phyloP scores from a whole-genome alignment of 2,888 invertebrate genomes.

The Clostera curtula region DNA sequence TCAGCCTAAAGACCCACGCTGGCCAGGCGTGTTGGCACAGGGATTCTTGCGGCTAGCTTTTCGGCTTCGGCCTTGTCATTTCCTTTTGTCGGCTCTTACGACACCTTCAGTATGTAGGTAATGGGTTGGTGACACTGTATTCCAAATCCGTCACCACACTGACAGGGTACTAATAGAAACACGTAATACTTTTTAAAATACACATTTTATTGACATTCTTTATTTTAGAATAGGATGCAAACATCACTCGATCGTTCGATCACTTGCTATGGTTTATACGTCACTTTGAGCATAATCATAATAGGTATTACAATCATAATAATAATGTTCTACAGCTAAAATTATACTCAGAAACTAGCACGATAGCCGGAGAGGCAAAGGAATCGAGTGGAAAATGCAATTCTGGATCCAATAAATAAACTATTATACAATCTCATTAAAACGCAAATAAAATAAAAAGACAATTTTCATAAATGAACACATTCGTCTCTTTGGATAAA shows the following conservation, averaged over 20 bases:
- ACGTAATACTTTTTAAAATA: slow-evolving; percentile 57
- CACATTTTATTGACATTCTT: slow-evolving; percentile 73
- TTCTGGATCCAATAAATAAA: slow-evolving; percentile 65
- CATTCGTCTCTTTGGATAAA: slow-evolving; percentile 65
- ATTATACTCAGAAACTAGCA: slow-evolving; percentile 27
- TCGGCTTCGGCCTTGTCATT: too few relatives aligned
- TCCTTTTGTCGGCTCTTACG: too few relatives aligned
- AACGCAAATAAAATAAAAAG: slow-evolving; percentile 40
- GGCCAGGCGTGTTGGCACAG: too few relatives aligned
- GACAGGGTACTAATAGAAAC: slow-evolving; percentile 21
- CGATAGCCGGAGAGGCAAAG: slow-evolving; percentile 21
- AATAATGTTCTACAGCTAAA: slow-evolving; percentile 28
- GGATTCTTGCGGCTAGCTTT: too few relatives aligned
- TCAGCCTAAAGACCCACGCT: too few relatives aligned
- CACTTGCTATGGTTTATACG: slow-evolving; percentile 45
- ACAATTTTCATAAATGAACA: slow-evolving; percentile 60
- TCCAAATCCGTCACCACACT: slow-evolving; percentile 6
- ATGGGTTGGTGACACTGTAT: too few relatives aligned
- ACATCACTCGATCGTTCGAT: slow-evolving; percentile 63
- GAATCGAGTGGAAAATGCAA: slow-evolving; percentile 58
- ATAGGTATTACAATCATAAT: slow-evolving; percentile 27
- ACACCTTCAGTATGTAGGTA: too few relatives aligned
- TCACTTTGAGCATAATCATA: slow-evolving; percentile 62
- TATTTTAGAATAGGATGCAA: slow-evolving; percentile 68
- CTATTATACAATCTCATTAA: slow-evolving; percentile 55